A percentile compares a stretch with the other conserved stretches of the same genome.
These are phyloP conservation scores for Elmis aenea DNA, from an alignment of 2,888 invertebrate species.

Conservation along the genomic window DNA sequence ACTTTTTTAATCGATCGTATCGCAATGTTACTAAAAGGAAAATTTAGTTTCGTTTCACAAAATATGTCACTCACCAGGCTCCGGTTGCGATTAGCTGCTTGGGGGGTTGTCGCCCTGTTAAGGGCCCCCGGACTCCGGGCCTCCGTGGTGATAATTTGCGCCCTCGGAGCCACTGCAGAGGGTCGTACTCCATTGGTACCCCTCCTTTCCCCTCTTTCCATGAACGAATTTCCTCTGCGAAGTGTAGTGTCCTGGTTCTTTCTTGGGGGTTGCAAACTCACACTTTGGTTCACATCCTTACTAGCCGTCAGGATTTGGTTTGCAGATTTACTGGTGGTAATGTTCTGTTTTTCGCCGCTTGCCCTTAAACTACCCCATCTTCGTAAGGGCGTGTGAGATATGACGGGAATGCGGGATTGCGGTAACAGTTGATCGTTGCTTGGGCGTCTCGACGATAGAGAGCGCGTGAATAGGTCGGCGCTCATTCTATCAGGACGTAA, in stretches of 20 bases:
- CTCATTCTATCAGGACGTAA: conserved; percentile 17
- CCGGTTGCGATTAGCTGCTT: conserved; percentile 44
- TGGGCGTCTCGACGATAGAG: conserved; percentile 11
- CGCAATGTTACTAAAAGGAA: background rate
- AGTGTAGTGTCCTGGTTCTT: conserved; percentile 15
- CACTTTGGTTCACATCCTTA: background rate
- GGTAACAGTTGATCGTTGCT: conserved; percentile 13
- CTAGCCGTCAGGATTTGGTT: conserved; percentile 5
- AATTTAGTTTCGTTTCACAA: background rate
- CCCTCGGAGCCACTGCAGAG: conserved; percentile 40
- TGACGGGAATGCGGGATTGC: conserved; percentile 20
- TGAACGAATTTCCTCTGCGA: conserved; percentile 38
- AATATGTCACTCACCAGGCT: conserved; percentile 51
- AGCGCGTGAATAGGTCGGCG: conserved; percentile 19
- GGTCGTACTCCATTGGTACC: conserved; percentile 52
- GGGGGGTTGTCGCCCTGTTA: conserved; percentile 34
- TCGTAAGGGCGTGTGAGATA: conserved; percentile 47
- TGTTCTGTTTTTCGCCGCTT: conserved; percentile 8
- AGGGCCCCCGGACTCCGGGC: conserved; percentile 46
- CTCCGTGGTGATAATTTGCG: conserved; percentile 59
- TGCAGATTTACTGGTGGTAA: conserved; percentile 1
- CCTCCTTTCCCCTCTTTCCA: conserved; percentile 42
- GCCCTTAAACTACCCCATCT: conserved; percentile 61
- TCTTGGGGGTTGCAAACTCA: background rate
- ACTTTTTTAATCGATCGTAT: background rate